phyloP scores from a whole-genome alignment of 2,888 invertebrate species.

The Beris chalybata region DNA sequence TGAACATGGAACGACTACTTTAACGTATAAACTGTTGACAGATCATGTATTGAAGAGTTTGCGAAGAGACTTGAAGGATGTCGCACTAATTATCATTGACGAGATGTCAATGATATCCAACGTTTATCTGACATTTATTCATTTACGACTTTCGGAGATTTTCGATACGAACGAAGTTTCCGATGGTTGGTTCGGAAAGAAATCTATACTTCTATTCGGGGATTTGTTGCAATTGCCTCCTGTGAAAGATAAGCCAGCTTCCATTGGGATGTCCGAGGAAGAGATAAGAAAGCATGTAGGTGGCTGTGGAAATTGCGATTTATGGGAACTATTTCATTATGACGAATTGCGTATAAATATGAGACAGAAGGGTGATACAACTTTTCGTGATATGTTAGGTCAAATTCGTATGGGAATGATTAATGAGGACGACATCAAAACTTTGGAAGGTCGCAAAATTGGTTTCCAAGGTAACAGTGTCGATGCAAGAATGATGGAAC shows the following conservation, averaged over 20 bases:
- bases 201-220: neutral
- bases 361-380: neutral
- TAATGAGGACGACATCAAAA: neutral
- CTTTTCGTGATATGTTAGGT: neutral
- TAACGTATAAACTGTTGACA: neutral
- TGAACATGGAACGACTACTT: neutral
- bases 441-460: neutral
- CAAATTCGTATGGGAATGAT: neutral
- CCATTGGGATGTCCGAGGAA: neutral
- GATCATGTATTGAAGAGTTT: neutral
- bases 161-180: neutral
- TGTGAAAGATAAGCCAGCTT: neutral
- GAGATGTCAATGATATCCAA: neutral
- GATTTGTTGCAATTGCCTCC: neutral
- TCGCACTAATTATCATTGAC: neutral
- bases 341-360: neutral
- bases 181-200: neutral
- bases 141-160: neutral
- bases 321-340: constrained; percentile 1
- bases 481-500: neutral
- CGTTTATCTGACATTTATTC: neutral
- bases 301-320: neutral
- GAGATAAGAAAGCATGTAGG: neutral
- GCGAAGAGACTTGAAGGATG: neutral
- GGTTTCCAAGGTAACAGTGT: neutral